Evolutionary conservation across 1,140 invertebrate genomes (phyloP).

Genomic region (Drosophila auraria): DNA sequence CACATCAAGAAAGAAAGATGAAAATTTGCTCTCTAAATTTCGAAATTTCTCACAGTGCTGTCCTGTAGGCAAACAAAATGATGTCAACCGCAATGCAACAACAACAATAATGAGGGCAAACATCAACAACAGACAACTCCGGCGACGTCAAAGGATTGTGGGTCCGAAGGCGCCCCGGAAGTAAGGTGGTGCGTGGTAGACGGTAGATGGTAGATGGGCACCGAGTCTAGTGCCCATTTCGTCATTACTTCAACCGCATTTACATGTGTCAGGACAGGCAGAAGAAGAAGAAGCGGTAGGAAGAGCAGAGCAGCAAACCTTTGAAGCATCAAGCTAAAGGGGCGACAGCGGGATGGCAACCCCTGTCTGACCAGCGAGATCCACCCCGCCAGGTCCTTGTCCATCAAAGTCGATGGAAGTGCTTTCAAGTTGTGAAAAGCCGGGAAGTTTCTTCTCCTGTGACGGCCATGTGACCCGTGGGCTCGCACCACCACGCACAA

Average conservation of each 20-base stretch:
- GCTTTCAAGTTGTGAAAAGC: constrained; percentile 75
- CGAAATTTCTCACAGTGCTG: constrained; percentile 29
- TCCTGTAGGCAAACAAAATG: constrained; percentile 79
- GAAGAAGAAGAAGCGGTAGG: constrained; percentile 9
- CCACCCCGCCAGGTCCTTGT: constrained; percentile 55
- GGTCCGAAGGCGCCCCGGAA: constrained; percentile 36
- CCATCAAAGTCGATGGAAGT: constrained; percentile 70
- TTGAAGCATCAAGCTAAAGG: constrained; percentile 63
- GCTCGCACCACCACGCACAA: not conserved
- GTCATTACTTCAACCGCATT: constrained; percentile 84
- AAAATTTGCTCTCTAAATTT: too few species aligned
- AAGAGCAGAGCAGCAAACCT: constrained; percentile 50
- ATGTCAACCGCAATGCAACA: constrained; percentile 81
- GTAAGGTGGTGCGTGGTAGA: constrained; percentile 26
- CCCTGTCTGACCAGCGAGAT: constrained; percentile 67
- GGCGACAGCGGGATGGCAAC: constrained; percentile 54
- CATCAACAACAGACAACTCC: constrained; percentile 78
- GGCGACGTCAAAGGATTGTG: constrained; percentile 77
- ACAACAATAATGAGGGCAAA: constrained; percentile 83
- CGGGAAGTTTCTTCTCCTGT: constrained; percentile 76
- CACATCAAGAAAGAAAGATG: too few species aligned
- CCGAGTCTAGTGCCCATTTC: constrained; percentile 79
- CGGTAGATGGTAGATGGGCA: constrained; percentile 34
- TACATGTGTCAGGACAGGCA: constrained; percentile 77
- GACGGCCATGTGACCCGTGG: constrained; percentile 38